These are phyloP conservation scores for Hippopotamus amphibius DNA, from an alignment of 2,113 vertebrate genomes.

Conservation along the genomic window DNA sequence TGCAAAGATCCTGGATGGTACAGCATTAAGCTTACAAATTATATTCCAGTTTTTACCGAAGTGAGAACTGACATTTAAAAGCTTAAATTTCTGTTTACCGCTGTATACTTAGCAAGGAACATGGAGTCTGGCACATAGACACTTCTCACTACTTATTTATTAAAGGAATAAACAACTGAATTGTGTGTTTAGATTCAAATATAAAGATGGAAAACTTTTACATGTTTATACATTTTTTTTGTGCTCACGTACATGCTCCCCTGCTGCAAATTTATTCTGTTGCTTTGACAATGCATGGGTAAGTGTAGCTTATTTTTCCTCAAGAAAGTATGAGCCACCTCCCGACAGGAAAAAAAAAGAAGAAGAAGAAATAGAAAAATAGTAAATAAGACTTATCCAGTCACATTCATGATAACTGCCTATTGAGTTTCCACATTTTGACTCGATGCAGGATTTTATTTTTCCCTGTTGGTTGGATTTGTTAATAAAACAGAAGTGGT, in stretches of 20 bases:
- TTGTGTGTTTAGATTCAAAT: not conserved
- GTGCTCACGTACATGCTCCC: not conserved
- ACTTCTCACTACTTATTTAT: conserved; percentile 23
- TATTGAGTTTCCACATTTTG: conserved; percentile 29
- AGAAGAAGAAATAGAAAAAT: too few relatives aligned
- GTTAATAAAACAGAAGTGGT: conserved; percentile 3
- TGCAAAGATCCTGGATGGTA: not conserved
- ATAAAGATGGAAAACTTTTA: conserved; percentile 28
- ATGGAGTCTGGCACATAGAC: not conserved
- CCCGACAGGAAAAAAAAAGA: not conserved
- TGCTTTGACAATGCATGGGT: not conserved
- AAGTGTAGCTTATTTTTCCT: not conserved
- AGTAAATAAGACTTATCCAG: not conserved
- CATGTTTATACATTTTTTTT: not conserved
- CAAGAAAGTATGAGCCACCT: not conserved
- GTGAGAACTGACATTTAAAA: conserved; percentile 45
- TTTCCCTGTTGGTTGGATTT: not conserved
- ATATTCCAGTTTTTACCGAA: conserved; percentile 27
- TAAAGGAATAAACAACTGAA: conserved; percentile 43
- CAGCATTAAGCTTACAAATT: conserved; percentile 45
- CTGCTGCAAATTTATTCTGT: not conserved
- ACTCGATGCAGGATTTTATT: conserved; percentile 1
- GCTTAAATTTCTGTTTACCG: conserved; percentile 46
- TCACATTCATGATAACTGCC: not conserved
- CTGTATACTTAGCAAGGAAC: conserved; percentile 26